phyloP scores from a whole-genome alignment of 2,113 vertebrate species.

The Hystrix brachyura region DNA sequence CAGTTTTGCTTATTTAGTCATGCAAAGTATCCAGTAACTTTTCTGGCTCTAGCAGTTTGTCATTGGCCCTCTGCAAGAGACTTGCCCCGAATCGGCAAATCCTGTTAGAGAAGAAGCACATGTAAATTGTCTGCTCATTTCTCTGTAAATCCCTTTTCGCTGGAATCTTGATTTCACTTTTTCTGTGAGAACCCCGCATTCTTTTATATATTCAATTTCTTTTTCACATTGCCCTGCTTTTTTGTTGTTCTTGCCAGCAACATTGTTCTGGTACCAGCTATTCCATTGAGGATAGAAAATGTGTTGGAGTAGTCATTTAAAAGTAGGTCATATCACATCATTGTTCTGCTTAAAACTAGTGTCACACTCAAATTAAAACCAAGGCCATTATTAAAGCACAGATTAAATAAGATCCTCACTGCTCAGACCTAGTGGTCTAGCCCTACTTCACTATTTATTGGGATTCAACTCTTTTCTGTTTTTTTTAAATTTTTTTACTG shows the following conservation, averaged over 20 bases:
- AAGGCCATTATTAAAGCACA: neutral
- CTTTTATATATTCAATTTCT: neutral
- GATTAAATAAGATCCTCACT: neutral
- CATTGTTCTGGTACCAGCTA: neutral
- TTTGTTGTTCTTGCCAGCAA: neutral
- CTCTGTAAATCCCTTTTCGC: neutral
- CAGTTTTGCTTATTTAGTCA: neutral
- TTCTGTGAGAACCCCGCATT: neutral
- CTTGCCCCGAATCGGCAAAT: neutral
- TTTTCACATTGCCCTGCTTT: neutral
- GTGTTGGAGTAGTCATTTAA: neutral
- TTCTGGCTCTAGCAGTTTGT: neutral
- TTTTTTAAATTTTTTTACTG: neutral
- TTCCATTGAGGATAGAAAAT: neutral
- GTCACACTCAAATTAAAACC: neutral
- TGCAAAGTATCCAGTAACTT: neutral
- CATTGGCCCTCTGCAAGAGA: neutral
- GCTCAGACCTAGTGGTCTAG: neutral
- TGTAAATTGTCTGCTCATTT: neutral
- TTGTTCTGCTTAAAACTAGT: neutral
- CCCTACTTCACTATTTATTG: neutral
- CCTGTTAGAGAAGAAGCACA: neutral
- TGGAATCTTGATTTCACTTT: neutral
- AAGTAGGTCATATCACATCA: neutral
- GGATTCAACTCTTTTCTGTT: neutral